Evolutionary conservation across 2,797 vertebrate species (phyloP).

Genomic region (Halcyon smyrnensis): DNA sequence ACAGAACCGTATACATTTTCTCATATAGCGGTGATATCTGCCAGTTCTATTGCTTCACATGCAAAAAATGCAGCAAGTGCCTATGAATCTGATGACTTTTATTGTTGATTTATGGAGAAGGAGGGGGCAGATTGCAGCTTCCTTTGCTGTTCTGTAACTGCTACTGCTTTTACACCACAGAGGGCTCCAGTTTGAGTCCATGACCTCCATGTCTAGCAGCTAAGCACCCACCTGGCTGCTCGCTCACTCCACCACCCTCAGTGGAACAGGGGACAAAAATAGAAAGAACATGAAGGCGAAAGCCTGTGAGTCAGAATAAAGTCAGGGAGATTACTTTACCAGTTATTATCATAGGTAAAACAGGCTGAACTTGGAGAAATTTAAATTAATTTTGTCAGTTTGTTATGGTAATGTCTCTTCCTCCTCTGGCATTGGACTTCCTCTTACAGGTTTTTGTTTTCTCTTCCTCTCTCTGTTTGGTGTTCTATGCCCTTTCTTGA

Average conservation of each 20-base stretch:
- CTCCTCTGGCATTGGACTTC: fast-evolving
- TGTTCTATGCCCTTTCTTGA: neutral
- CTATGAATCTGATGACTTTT: neutral
- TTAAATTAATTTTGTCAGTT: neutral
- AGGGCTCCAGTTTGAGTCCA: neutral
- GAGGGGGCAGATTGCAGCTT: neutral
- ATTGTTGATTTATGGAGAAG: neutral
- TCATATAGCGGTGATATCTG: neutral
- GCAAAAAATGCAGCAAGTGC: neutral
- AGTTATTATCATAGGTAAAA: neutral
- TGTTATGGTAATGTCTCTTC: neutral
- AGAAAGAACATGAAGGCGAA: neutral
- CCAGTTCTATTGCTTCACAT: neutral
- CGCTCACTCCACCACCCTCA: fast-evolving
- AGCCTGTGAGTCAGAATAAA: neutral
- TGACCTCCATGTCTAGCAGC: neutral
- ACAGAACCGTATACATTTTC: neutral
- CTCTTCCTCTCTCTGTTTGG: fast-evolving
- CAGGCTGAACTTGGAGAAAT: neutral
- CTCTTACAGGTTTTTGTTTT: neutral
- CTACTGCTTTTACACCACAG: neutral
- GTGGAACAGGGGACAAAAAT: neutral
- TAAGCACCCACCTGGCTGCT: neutral
- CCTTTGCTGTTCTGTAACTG: neutral
- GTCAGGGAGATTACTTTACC: neutral